phyloP scores from a whole-genome alignment of 2,888 invertebrate genomes.

The Agonopterix subpropinquella region DNA sequence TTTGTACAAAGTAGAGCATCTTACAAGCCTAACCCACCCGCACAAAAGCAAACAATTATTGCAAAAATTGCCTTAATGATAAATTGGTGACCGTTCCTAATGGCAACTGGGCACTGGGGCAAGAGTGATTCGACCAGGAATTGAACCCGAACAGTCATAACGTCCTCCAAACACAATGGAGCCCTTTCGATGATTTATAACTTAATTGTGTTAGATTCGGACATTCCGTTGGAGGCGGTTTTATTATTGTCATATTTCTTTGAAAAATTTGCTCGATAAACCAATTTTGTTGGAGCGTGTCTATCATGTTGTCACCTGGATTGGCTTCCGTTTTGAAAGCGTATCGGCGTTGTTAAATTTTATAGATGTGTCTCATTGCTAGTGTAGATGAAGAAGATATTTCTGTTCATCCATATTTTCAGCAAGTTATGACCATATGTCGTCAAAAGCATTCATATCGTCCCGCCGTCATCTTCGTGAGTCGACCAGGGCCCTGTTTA shows the following conservation, averaged over 20 bases:
- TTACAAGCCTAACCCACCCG: constrained; percentile 17
- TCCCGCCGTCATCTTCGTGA: too few relatives aligned
- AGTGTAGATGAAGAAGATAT: too few relatives aligned
- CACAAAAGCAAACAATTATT: constrained; percentile 67
- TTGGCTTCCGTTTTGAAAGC: constrained; percentile 7
- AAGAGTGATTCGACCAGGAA: constrained; percentile 55
- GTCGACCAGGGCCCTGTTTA: too few relatives aligned
- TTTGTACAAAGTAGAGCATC: constrained; percentile 41
- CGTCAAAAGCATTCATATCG: too few relatives aligned
- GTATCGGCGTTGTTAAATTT: too few relatives aligned
- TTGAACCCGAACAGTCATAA: constrained; percentile 64
- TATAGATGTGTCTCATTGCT: too few relatives aligned
- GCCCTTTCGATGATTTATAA: constrained; percentile 68
- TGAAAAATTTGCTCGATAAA: constrained; percentile 24
- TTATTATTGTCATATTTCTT: constrained; percentile 55
- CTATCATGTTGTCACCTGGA: constrained; percentile 18
- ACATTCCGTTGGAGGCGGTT: constrained; percentile 49
- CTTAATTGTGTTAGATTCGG: constrained; percentile 58
- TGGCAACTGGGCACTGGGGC: constrained; percentile 47
- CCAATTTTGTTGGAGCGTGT: constrained; percentile 19
- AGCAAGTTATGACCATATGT: too few relatives aligned
- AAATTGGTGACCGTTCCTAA: constrained; percentile 73
- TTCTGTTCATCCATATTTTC: too few relatives aligned
- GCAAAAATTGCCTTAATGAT: constrained; percentile 75
- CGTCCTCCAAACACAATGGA: constrained; percentile 64